Percentiles rank a stretch among this genome's conserved stretches.
Conservation (phyloP, 2,888 invertebrate genomes). For the Penaeus monodon region DNA sequence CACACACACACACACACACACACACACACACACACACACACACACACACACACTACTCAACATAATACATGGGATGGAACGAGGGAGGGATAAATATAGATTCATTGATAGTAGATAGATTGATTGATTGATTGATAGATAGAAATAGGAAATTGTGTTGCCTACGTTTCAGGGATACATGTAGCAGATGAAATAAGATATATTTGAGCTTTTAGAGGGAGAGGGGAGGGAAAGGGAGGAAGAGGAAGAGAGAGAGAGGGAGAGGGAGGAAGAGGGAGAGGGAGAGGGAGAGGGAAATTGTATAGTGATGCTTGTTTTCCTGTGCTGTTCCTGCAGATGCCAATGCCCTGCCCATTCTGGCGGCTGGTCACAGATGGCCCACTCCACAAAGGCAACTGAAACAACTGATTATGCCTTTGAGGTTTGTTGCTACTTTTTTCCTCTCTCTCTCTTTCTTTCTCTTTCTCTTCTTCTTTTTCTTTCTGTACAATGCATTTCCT, state of each 20-base stretch:
- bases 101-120: too few species aligned
- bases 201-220: not conserved
- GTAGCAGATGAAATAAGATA: not conserved
- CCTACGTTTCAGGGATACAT: too few species aligned
- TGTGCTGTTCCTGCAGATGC: conserved; percentile 55
- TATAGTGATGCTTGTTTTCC: not conserved
- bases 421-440: conserved; percentile 70
- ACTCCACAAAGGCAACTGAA: conserved; percentile 48
- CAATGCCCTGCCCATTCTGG: conserved; percentile 83
- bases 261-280: not conserved
- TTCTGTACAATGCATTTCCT: not conserved
- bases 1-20: too few species aligned
- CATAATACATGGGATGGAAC: too few species aligned
- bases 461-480: not conserved
- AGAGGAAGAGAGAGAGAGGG: not conserved
- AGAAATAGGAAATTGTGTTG: too few species aligned
- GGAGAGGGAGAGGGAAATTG: not conserved
- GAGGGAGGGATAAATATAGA: too few species aligned
- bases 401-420: conserved; percentile 83
- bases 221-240: not conserved
- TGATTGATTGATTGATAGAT: too few species aligned
- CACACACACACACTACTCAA: too few species aligned
- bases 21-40: too few species aligned
- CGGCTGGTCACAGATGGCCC: conserved; percentile 70
- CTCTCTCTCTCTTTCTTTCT: too few species aligned